Evolutionary conservation across 2,888 invertebrate species (phyloP).

Genomic region (Tetragonisca angustula): DNA sequence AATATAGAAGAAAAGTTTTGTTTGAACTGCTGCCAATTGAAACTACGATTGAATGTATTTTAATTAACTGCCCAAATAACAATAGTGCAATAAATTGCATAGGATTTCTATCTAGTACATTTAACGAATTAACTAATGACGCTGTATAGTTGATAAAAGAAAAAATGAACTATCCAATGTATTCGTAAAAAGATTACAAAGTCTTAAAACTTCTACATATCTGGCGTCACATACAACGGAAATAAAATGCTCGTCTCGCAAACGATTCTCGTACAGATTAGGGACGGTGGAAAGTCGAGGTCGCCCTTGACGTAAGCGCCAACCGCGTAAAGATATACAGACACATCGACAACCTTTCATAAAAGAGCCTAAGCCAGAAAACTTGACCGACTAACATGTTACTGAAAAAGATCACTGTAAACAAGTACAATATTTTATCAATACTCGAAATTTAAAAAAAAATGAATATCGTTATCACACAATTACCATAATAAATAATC

Average conservation of each 20-base stretch:
- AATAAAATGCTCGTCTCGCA: conserved; percentile 63
- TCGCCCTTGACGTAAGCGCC: conserved; percentile 73
- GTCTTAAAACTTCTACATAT: conserved; percentile 1
- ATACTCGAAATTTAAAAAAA: not conserved
- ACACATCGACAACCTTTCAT: conserved; percentile 55
- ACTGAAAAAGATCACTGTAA: conserved; percentile 13
- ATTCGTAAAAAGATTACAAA: conserved; percentile 23
- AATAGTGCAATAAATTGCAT: not conserved
- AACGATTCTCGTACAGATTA: conserved; percentile 68
- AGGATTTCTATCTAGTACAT: not conserved
- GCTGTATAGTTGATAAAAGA: not conserved
- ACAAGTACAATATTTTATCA: not conserved
- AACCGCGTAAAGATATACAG: conserved; percentile 60
- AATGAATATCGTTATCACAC: not conserved
- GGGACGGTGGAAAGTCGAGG: conserved; percentile 70
- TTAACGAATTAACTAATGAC: conserved; percentile 7
- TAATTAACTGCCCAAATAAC: not conserved
- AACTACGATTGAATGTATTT: not conserved
- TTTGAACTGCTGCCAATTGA: not conserved
- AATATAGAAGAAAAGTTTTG: not conserved
- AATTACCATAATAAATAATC: not conserved
- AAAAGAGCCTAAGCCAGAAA: conserved; percentile 54
- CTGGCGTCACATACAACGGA: conserved; percentile 32
- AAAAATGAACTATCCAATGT: not conserved
- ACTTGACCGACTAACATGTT: conserved; percentile 32